Base-by-base conservation (phyloP, 2,797 vertebrate genomes). In the Centropyge bicolor region DNA sequence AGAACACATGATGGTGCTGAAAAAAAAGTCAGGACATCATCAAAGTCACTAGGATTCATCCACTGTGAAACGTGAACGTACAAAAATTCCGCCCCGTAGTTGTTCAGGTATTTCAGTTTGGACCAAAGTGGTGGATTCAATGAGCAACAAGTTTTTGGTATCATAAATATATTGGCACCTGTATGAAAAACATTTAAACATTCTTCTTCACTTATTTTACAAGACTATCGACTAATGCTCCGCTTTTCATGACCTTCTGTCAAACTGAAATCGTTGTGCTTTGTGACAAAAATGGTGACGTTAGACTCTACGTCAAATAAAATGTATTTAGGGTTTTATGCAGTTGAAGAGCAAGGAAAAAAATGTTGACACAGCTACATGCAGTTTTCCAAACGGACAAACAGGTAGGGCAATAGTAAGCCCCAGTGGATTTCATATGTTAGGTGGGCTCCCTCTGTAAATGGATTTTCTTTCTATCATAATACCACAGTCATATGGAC, bases 381-480 rank as follows among this genome's bases (percentile, higher is more conserved):
- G 79, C 77, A 45, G 12, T 14, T 40, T 3, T 67, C 19, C 19
- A 59, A 74, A 86, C 8, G 13, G 27, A 31, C 56, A 76, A 88
- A 89, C 86, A 81, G 74, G 82, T 77, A 73, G 57, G 71, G 67
- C 31, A 74, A 80, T 16, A 57, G 31, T 4, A 22, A 78, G 40
- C 69, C 78, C 64, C 77, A 59, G 76, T 66, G 72, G 73, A 52
- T 83, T 86, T 79, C 74, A 71, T 86, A 82, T 46, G 75, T 78
- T 67, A 72, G 82, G 80, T 88, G 90, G 81, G 78, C 85, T 87
- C 76, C 74, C 68, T 70, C 75, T 89, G 90, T 76, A 88, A 93
- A 91, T 91, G 84, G 74, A 84, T 89, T 75, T 82, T 73, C 63
- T 94, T 94, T 90, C 87, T 89, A 57, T 91, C 80, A 89, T 84